These are phyloP conservation scores for Cotesia vestalis DNA, from an alignment of 1,140 invertebrate species.

Conservation along the genomic window DNA sequence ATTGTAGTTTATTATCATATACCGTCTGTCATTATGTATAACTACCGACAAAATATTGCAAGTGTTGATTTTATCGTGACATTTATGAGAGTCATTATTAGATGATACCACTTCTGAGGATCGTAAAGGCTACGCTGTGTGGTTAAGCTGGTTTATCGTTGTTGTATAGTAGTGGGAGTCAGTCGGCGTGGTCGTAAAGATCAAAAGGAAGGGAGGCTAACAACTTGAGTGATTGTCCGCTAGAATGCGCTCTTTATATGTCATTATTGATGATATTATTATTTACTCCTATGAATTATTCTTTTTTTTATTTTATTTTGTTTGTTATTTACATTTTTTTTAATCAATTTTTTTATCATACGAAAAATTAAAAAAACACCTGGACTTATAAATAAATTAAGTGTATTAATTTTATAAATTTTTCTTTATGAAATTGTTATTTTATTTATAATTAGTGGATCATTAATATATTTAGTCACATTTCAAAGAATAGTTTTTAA, in stretches of 20 bases:
- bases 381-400: no score
- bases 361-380: no score
- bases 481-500: no score
- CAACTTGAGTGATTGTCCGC: constrained; percentile 54
- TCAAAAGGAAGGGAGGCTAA: constrained; percentile 54
- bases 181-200: constrained; percentile 35
- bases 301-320: neutral
- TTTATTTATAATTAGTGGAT: no score
- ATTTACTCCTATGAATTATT: neutral
- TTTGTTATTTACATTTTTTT: neutral
- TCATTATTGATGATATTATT: constrained; percentile 16
- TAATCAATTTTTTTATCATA: no score
- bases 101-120: constrained; percentile 54
- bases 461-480: no score
- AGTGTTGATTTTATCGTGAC: constrained; percentile 64
- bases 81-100: constrained; percentile 66
- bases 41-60: constrained; percentile 60
- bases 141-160: constrained; percentile 49
- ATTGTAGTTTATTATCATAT: constrained; percentile 63
- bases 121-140: constrained; percentile 64
- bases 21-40: constrained; percentile 58
- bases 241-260: constrained; percentile 55
- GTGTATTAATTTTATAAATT: no score
- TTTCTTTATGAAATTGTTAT: no score
- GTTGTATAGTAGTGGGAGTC: constrained; percentile 24